Conservation (phyloP, 2,888 invertebrate species). For the Myopa tessellatipennis region DNA sequence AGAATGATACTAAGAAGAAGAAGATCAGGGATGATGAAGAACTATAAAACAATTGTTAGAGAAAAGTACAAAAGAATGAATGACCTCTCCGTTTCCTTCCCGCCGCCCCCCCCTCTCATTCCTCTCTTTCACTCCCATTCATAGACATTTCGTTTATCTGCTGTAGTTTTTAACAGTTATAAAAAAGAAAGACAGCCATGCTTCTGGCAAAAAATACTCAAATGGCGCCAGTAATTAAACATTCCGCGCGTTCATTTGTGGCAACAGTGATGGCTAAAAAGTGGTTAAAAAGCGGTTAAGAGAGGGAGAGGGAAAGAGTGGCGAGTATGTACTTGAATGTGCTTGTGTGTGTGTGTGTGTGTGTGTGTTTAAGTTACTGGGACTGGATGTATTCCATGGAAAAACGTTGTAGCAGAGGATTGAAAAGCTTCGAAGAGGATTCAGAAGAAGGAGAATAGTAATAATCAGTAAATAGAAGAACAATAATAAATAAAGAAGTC, state of each 20-base stretch:
- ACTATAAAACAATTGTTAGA: no score
- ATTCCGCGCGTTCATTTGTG: slow-evolving; percentile 39
- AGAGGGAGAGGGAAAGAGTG: slow-evolving; percentile 25
- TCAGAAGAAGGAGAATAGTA: neutral
- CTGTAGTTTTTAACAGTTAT: slow-evolving; percentile 9
- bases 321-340: neutral
- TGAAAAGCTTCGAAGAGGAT: neutral
- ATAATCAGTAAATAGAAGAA: neutral
- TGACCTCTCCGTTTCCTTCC: no score
- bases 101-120: no score
- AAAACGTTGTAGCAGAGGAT: no score
- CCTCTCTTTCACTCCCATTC: no score
- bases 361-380: neutral
- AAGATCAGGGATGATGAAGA: neutral
- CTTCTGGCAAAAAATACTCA: slow-evolving; percentile 15
- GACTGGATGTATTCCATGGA: neutral
- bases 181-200: slow-evolving; percentile 19
- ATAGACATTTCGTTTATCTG: no score
- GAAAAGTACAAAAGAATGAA: no score
- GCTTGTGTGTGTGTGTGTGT: neutral
- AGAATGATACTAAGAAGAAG: neutral
- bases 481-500: neutral
- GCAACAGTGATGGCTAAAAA: slow-evolving; percentile 36
- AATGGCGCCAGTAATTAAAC: slow-evolving; percentile 53
- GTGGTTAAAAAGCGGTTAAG: neutral